phyloP scores from a whole-genome alignment of 2,888 invertebrate species.

The Trisateles emortualis region DNA sequence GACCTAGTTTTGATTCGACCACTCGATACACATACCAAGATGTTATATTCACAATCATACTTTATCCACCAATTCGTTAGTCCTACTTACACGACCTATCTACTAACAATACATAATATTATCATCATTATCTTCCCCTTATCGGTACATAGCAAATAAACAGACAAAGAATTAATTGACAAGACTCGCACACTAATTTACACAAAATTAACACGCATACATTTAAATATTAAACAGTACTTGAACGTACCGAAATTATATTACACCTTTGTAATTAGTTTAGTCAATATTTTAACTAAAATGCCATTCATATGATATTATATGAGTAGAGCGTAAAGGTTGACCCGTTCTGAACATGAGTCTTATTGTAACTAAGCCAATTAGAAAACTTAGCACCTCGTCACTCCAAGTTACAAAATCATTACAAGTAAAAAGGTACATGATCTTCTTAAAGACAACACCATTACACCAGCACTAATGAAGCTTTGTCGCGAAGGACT shows the following conservation, averaged over 20 bases:
- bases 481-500: too few relatives aligned
- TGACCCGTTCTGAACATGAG: too few relatives aligned
- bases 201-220: conserved; percentile 38
- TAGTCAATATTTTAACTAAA: conserved; percentile 35
- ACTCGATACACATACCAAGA: neutral
- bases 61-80: conserved; percentile 43
- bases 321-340: too few relatives aligned
- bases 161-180: conserved; percentile 57
- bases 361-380: too few relatives aligned
- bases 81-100: conserved; percentile 47
- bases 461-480: too few relatives aligned
- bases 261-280: conserved; percentile 22
- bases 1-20: neutral
- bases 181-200: conserved; percentile 49
- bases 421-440: too few relatives aligned
- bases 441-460: too few relatives aligned
- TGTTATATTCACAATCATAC: conserved; percentile 7
- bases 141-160: conserved; percentile 43
- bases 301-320: neutral
- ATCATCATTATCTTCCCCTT: conserved; percentile 32
- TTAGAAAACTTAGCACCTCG: too few relatives aligned
- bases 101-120: conserved; percentile 38
- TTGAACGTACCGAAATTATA: conserved; percentile 55
- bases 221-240: conserved; percentile 49
- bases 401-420: too few relatives aligned